phyloP scores from a whole-genome alignment of 53 echinoderm and acorn worm species.

The Holothuria leucospilota region DNA sequence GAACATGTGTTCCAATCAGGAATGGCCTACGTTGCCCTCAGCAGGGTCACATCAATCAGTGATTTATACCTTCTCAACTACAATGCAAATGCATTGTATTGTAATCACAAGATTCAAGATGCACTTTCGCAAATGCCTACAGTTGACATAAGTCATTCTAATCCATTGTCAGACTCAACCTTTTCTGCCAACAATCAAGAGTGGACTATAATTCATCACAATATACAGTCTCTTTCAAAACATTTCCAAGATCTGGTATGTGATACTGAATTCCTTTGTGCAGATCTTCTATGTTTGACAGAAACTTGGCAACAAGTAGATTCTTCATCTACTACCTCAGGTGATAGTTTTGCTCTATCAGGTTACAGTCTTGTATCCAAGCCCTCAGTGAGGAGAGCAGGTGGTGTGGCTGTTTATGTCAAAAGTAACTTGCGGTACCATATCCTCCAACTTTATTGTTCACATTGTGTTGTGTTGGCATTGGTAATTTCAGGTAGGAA shows the following conservation, averaged over 20 bases:
- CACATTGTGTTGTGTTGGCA: conserved; percentile 3
- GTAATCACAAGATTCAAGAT: conserved; percentile 18
- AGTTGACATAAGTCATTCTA: too few relatives aligned
- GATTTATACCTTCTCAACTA: conserved; percentile 28
- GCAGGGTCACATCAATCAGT: conserved; percentile 13
- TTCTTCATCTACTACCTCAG: background rate
- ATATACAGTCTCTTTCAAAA: conserved; percentile 30
- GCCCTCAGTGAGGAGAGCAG: background rate
- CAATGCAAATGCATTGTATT: conserved; percentile 24
- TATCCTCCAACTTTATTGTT: background rate
- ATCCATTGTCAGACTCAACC: too few relatives aligned
- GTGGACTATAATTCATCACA: conserved; percentile 9
- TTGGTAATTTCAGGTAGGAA: background rate
- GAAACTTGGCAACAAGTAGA: conserved; percentile 5
- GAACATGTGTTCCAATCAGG: conserved; percentile 26
- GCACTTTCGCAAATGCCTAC: too few relatives aligned
- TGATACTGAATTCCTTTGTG: background rate
- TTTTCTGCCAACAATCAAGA: too few relatives aligned
- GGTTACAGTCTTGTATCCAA: background rate
- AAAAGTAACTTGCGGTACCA: background rate
- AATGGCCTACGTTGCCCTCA: conserved; percentile 47
- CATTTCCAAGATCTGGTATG: conserved; percentile 14
- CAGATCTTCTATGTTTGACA: conserved; percentile 37
- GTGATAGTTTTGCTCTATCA: background rate
- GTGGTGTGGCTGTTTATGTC: conserved; percentile 40